A percentile compares a stretch with the other conserved stretches of the same genome.
Conservation (phyloP, 2,888 invertebrate species). For the Synanthedon vespiformis region DNA sequence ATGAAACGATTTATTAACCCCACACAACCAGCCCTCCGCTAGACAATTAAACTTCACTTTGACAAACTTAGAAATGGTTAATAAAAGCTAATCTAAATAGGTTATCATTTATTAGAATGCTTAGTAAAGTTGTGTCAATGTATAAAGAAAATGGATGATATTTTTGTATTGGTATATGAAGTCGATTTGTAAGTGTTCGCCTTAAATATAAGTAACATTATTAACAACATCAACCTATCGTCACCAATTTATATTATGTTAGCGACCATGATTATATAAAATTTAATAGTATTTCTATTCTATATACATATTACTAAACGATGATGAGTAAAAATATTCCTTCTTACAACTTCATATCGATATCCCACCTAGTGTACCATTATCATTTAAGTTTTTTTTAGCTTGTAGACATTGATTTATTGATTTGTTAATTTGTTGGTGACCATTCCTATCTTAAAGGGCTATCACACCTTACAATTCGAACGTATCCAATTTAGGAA, state of each 20-base stretch:
- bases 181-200: conserved; percentile 46
- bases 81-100: conserved; percentile 3
- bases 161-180: conserved; percentile 61
- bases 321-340: not conserved
- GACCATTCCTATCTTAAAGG: conserved; percentile 12
- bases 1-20: conserved; percentile 7
- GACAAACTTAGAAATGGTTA: conserved; percentile 4
- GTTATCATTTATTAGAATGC: conserved; percentile 27
- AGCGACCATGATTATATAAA: not conserved
- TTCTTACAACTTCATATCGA: conserved; percentile 13
- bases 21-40: conserved; percentile 13
- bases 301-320: not conserved
- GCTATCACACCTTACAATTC: too few relatives aligned
- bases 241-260: not conserved
- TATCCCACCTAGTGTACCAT: conserved; percentile 63
- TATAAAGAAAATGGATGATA: conserved; percentile 61
- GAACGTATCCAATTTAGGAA: too few relatives aligned
- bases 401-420: conserved; percentile 7
- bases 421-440: conserved; percentile 15
- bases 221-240: not conserved
- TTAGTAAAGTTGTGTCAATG: conserved; percentile 50
- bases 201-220: conserved; percentile 27
- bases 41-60: conserved; percentile 8
- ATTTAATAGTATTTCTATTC: not conserved
- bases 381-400: conserved; percentile 30